phyloP scores from a whole-genome alignment of 2,888 invertebrate species.

The Cerceris rybyensis region DNA sequence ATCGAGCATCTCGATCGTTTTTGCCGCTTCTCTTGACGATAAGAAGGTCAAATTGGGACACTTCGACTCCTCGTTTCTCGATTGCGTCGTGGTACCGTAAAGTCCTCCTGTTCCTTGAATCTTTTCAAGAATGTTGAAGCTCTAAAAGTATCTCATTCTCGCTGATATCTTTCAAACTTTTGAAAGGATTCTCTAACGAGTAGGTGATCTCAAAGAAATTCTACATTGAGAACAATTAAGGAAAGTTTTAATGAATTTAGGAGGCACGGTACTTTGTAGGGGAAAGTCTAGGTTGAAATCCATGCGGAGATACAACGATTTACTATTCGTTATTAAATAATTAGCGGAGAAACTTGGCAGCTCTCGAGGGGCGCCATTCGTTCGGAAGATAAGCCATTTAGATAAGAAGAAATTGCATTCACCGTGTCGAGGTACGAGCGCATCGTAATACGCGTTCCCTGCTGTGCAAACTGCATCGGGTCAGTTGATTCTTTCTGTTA shows the following conservation, averaged over 20 bases:
- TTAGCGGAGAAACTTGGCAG: neutral
- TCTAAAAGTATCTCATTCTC: too few species aligned
- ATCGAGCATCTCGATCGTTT: slow-evolving; percentile 41
- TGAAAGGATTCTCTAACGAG: too few species aligned
- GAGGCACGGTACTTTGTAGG: too few species aligned
- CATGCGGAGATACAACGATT: neutral
- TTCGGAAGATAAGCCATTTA: slow-evolving; percentile 76
- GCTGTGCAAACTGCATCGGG: slow-evolving; percentile 32
- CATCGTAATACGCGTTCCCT: slow-evolving; percentile 22
- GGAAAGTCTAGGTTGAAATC: neutral
- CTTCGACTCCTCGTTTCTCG: slow-evolving; percentile 13
- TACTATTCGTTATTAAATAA: slow-evolving; percentile 4
- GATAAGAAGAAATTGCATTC: slow-evolving; percentile 74
- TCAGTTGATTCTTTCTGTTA: slow-evolving; percentile 34
- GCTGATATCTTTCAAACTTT: too few species aligned
- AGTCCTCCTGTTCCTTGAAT: too few species aligned
- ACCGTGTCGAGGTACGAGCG: slow-evolving; percentile 31
- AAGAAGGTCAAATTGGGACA: slow-evolving; percentile 26
- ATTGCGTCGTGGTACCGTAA: too few species aligned
- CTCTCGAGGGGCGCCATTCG: slow-evolving; percentile 50
- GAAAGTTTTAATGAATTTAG: too few species aligned
- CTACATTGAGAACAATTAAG: too few species aligned
- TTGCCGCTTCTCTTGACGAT: slow-evolving; percentile 28
- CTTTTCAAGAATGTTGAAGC: too few species aligned
- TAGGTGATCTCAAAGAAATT: too few species aligned